These are phyloP conservation scores for Aethes cnicana DNA, from an alignment of 2,888 invertebrate species.

Conservation along the genomic window DNA sequence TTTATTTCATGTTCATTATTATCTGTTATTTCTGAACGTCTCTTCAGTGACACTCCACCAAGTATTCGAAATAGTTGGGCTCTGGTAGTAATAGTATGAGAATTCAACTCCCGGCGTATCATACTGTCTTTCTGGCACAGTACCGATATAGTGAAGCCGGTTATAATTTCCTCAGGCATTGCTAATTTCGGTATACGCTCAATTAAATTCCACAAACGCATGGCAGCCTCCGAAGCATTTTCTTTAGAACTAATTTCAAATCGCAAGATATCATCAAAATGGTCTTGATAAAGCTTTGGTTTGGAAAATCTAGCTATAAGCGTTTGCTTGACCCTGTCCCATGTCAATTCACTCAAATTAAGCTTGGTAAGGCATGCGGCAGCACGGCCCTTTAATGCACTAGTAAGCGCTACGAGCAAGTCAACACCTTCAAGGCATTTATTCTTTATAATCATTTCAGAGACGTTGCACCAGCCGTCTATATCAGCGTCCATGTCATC, in stretches of 20 bases:
- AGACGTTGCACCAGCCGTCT: conserved; percentile 32
- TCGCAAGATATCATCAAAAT: conserved; percentile 36
- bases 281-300: conserved; percentile 35
- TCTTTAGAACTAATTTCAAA: conserved; percentile 35
- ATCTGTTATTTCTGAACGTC: conserved; percentile 21
- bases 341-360: conserved; percentile 28
- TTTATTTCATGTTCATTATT: conserved; percentile 15
- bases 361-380: conserved; percentile 33
- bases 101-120: conserved; percentile 34
- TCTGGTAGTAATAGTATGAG: conserved; percentile 27
- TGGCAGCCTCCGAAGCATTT: conserved; percentile 30
- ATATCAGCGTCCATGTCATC: conserved; percentile 32
- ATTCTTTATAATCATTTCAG: conserved; percentile 25
- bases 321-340: conserved; percentile 24
- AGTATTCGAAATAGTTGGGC: conserved; percentile 36
- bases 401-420: conserved; percentile 29
- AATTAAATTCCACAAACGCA: conserved; percentile 33
- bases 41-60: conserved; percentile 32
- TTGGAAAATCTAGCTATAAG: conserved; percentile 33
- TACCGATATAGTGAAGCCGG: conserved; percentile 33
- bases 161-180: conserved; percentile 32
- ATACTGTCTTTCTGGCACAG: conserved; percentile 33
- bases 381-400: conserved; percentile 32
- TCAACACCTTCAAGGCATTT: conserved; percentile 31
- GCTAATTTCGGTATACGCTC: conserved; percentile 30